Evolutionary conservation across 2,888 invertebrate genomes (phyloP).

Genomic region (Byasa hedistus): DNA sequence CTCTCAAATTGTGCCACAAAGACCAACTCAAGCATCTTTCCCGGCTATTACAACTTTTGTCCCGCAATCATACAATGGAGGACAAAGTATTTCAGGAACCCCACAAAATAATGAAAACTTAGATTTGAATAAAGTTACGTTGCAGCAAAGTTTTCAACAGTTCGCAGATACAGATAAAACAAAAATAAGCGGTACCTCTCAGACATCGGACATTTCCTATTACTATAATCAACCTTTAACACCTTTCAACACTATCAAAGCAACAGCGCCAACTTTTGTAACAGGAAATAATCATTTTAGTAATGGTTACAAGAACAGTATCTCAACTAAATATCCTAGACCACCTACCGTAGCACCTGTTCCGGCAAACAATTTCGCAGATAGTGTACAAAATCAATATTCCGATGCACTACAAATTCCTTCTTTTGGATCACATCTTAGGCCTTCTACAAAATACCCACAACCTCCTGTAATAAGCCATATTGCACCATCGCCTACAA

Average conservation of each 20-base stretch:
- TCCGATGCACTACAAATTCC: slow-evolving; percentile 34
- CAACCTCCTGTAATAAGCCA: slow-evolving; percentile 31
- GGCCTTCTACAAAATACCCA: slow-evolving; percentile 31
- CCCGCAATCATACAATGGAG: slow-evolving; percentile 19
- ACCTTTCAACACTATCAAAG: slow-evolving; percentile 47
- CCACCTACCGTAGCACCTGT: slow-evolving; percentile 36
- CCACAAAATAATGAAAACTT: slow-evolving; percentile 30
- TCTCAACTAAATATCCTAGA: slow-evolving; percentile 37
- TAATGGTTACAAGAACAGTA: slow-evolving; percentile 31
- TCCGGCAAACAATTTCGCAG: neutral
- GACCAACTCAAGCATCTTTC: slow-evolving; percentile 17
- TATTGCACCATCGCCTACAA: slow-evolving; percentile 30
- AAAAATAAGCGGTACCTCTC: slow-evolving; percentile 38
- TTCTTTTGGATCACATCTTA: slow-evolving; percentile 13
- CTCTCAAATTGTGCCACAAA: neutral
- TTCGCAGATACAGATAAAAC: slow-evolving; percentile 42
- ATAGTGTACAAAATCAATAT: slow-evolving; percentile 15
- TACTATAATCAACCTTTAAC: slow-evolving; percentile 57
- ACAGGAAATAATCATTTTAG: slow-evolving; percentile 27
- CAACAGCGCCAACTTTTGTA: slow-evolving; percentile 35
- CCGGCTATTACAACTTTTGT: neutral
- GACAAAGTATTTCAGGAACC: neutral
- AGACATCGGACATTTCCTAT: slow-evolving; percentile 53
- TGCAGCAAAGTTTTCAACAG: slow-evolving; percentile 33
- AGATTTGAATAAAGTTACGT: slow-evolving; percentile 21